Base-by-base conservation (phyloP, 2,113 vertebrate species). In the Synodontis membranacea region DNA sequence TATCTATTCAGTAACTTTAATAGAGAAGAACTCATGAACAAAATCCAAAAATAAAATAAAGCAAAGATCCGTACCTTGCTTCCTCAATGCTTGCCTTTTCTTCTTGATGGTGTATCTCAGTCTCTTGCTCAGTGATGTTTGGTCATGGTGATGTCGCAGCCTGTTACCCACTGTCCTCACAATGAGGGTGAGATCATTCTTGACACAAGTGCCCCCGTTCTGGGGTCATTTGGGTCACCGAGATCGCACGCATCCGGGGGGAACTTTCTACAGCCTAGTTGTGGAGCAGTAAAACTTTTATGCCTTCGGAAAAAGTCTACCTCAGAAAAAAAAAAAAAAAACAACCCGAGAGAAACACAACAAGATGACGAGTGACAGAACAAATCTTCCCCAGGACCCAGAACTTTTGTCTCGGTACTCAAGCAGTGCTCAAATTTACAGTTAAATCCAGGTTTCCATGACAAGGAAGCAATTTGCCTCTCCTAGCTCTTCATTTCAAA, bases 111-210 rank as follows among this genome's bases (percentile, higher is more conserved):
- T 23, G 25, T 84, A 10, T 64, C 28, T 50, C 64, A 28, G 56
- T 75, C 64, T 15, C 31, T 37, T 82, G 54, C 62, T 66, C 28
- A 23, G 28, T 28, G 42, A 19, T 19, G 46, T 80, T 66, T 48
- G 17, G 78, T 62, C 37, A 12, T 28, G 83, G 89, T 21, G 86
- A 88, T 86, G 88, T 85, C 76, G 21, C 28, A 1, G 25, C 86
- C 88, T 83, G 83, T 89, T 78, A 90, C 87, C 72, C 80, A 42
- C 74, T 75, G 54, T 84, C 80, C 81, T 72, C 28, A 12, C 0
- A 12, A 50, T 15, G 25, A 46, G 79, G 66, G 48, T 88, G 86
- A 87, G 82, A 80, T 89, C 82, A 90, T 60, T 66, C n/a, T 72
- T 75, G 75, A 85, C 83, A 86, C 80, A 52, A 82, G 84, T 39